Base-by-base conservation (phyloP, 2,888 invertebrate genomes). In the Pecten maximus region DNA sequence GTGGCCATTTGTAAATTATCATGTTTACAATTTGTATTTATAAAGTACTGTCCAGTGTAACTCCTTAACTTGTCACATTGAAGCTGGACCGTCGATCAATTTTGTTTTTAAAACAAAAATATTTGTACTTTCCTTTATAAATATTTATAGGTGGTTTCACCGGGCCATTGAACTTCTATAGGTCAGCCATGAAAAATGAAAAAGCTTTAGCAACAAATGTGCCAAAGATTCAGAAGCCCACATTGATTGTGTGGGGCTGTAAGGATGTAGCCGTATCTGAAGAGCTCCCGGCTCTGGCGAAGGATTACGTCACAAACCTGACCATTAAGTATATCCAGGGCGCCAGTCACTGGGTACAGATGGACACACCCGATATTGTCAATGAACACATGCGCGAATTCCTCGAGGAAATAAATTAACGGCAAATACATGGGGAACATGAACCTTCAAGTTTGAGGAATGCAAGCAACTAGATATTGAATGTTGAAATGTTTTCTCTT, bases 321-420 rank as follows among this genome's bases (percentile, higher is more conserved):
- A 98, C 98, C 35, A 97, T 98, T 0, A 98, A 98, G 93, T 98
- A 97, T 94, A 97, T 98, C 91, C 97, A 98, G 60, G 97, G 97
- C 97, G 97, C 98, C 4, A 98, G 97, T 40, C 98, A 98, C 96
- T 98, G 98, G 97, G 98, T 98, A 0, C 98, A 98, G 94, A 98
- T 98, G 96, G 98, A 98, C 96, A 97, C 97, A 91, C 98, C 98
- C 0, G 97, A 97, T 15, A 96, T 97, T 91, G 98, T 98, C 91
- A 98, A 98, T 96, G 97, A 97, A 93, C 96, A 97, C 89, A 97
- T 98, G 86, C 96, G 98, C 86, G 97, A 98, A 94, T 98, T 98
- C 91, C 90, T 96, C 16, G 54, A 92, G 12, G 88, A 50, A 28
- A 35, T 35, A 2, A 74, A 74, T 15, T 74, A 74, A 16, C 23